Base-by-base conservation (phyloP, 2,888 invertebrate genomes). In the Agrotis exclamationis region DNA sequence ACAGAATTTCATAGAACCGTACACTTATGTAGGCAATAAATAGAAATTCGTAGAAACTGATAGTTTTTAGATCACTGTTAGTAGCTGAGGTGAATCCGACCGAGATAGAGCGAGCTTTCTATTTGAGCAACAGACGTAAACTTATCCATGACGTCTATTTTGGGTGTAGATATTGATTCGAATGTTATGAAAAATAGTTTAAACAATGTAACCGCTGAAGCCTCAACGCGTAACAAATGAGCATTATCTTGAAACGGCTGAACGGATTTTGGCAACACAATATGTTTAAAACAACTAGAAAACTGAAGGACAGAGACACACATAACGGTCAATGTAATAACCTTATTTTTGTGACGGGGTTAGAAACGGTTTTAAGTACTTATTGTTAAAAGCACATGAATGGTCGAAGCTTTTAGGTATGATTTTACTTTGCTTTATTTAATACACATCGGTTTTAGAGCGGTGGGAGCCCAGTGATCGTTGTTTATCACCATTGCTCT, bases 1-100 rank as follows among this genome's bases (percentile, higher is more conserved):
- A n/a, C 33, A 56, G 48, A 24, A 33, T 63, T 63, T 63, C 70
- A 76, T 53, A 63, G 63, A 63, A 70, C n/a, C 39, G 51, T 58
- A 65, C 16, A 62, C 24, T 57, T 51, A 50, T 44, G 33, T 16
- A 39, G 18, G 50, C 56, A 63, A 33, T 63, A 63, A 58, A 50
- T 56, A 39, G 50, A 6, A 53, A 33, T 76, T 62, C 69, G 20
- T 68, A 62, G 75, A 75, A 77, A 63, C 16, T 48, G 56, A 57
- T n/a, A n/a, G 47, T 39, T 56, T 70, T 50, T 71, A 20, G 57
- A 57, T 56, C 51, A 60, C 39, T 44, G 3, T 54, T 71, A 20
- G 28, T 57, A 20, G 33, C 20, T 47, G 47, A 62, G 51, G 24
- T 62, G 44, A 58, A 58, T 64, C 39, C 45, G n/a, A 51, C 14